phyloP scores from a whole-genome alignment of 2,888 invertebrate genomes.

The Epistrophella euchroma region DNA sequence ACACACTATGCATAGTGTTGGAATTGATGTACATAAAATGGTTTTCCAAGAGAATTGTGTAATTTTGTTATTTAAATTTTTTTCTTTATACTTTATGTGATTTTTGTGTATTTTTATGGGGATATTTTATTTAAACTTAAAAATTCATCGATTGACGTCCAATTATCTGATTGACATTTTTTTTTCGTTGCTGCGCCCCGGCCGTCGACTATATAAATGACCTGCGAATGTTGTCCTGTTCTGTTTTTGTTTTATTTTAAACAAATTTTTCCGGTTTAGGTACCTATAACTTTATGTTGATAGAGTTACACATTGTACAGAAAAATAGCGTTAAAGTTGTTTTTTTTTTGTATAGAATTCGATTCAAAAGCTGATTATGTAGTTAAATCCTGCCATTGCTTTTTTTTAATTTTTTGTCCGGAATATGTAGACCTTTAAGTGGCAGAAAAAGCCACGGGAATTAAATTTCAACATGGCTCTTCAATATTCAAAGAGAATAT shows the following conservation, averaged over 20 bases:
- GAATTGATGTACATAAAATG: constrained; percentile 18
- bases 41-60: constrained; percentile 22
- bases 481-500: constrained; percentile 13
- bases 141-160: constrained; percentile 55
- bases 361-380: neutral
- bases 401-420: neutral
- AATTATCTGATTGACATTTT: constrained; percentile 53
- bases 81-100: constrained; percentile 1
- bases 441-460: constrained; percentile 3
- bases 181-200: neutral
- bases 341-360: neutral
- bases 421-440: neutral
- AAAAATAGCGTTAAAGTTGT: neutral
- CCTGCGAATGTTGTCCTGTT: constrained; percentile 4
- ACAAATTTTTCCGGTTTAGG: constrained; percentile 2
- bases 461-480: neutral
- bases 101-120: constrained; percentile 18
- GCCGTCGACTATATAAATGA: neutral
- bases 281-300: neutral
- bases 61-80: neutral
- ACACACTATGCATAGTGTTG: constrained; percentile 12
- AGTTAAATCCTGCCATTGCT: constrained; percentile 5
- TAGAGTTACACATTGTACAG: neutral
- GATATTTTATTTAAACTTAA: constrained; percentile 61
- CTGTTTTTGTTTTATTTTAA: neutral